Evolutionary conservation across 2,888 invertebrate species (phyloP), one percentile per base, ranked within the genome.

Genomic region (Caenorhabditis panamensis): DNA sequence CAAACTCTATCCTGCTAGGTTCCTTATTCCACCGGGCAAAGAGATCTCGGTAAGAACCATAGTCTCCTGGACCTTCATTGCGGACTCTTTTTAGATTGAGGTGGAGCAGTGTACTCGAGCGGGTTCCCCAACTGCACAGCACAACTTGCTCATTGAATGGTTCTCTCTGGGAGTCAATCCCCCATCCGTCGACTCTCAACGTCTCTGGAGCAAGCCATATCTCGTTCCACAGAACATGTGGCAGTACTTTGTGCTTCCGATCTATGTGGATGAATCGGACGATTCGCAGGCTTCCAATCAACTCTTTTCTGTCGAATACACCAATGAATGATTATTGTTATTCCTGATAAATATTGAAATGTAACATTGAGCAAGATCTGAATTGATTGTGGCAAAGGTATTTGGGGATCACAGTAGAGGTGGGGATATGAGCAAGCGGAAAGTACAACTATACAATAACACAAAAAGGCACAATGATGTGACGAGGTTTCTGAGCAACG

Each of bases 241-340:
- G 80, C 63, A 76, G 22, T 76, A 61, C 54, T 80, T 71, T 47
- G 80, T 71, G 24, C 69, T 80, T 20, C 80, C 80, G 22, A 66
- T 80, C 41, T 80, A 71, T 56, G 41, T 76, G 31, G 75, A 80
- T 37, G 61, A 72, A 13, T 24, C 66, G 26, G 61, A 20, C 13
- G 51, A n/a, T 53, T 54, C 66, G 20, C 16, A 64, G 13, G 13
- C 41, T 13, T 41, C n/a, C 18, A 47, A 47, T 18, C n/a, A 20
- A 9, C 13, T 41, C 9, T 41, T 41, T 41, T 41, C 9, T 31
- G 4, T 31, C 4, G 13, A 41, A 9, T 13, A 16, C 5, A 16
- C 5, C 13, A 9, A 41, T 31, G 31, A 9, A 41, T 41, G 41
- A 41, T 41, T 41, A 41, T 41, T 41, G 31, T 6, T 31, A 31